phyloP scores from a whole-genome alignment of 2,888 invertebrate species.

The Apamea monoglypha region DNA sequence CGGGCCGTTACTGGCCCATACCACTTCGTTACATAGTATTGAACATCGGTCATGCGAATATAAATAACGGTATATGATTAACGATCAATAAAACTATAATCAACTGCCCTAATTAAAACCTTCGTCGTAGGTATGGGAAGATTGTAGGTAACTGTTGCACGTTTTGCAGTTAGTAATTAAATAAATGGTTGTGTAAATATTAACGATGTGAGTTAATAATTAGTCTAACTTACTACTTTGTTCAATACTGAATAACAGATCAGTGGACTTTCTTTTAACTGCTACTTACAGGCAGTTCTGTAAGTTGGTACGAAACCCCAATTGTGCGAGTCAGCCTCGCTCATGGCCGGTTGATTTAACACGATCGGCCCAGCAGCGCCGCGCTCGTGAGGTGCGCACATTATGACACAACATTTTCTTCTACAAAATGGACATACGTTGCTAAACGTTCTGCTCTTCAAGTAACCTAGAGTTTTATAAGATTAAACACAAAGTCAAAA shows the following conservation, averaged over 20 bases:
- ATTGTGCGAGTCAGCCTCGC: background rate
- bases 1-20: constrained; percentile 60
- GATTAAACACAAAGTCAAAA: background rate
- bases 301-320: background rate
- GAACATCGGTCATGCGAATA: constrained; percentile 60
- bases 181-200: constrained; percentile 14
- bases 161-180: constrained; percentile 16
- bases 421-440: background rate
- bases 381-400: background rate
- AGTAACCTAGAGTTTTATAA: background rate
- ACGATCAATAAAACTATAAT: constrained; percentile 30
- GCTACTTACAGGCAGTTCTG: background rate
- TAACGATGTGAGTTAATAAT: constrained; percentile 5
- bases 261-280: background rate
- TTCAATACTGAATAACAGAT: background rate
- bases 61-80: constrained; percentile 58
- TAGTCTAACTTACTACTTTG: background rate
- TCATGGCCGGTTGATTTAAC: background rate
- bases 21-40: constrained; percentile 45
- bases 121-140: constrained; percentile 10
- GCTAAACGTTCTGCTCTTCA: background rate
- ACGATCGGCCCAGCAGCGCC: background rate
- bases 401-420: background rate
- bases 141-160: background rate
- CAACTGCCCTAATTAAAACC: constrained; percentile 39